A percentile compares a stretch with the other conserved stretches of the same genome.
These are phyloP conservation scores for Himalopsyche tibetana DNA, from an alignment of 2,888 invertebrate species.

Conservation along the genomic window DNA sequence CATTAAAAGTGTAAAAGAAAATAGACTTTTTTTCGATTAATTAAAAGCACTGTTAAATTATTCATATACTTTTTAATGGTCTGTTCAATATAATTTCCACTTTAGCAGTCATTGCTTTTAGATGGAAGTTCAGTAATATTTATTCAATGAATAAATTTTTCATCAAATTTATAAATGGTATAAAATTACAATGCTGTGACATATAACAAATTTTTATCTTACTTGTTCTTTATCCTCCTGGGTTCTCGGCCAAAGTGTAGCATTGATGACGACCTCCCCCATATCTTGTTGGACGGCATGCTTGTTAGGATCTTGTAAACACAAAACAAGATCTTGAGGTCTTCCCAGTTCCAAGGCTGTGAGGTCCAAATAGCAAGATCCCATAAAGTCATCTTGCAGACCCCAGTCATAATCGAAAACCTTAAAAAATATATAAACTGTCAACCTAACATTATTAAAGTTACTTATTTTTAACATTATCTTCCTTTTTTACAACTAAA, in stretches of 20 bases:
- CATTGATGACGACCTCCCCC: conserved; percentile 90
- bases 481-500: neutral
- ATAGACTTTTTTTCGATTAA: no score
- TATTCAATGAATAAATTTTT: no score
- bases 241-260: conserved; percentile 93
- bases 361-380: conserved; percentile 90
- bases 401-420: conserved; percentile 99
- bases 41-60: no score
- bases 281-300: conserved; percentile 79
- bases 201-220: conserved; percentile 66
- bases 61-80: no score
- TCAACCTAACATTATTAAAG: neutral
- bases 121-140: no score
- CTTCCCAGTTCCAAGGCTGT: conserved; percentile 88
- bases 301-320: conserved; percentile 86
- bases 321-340: conserved; percentile 85
- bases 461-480: no score
- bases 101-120: no score
- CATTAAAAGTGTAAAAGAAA: no score
- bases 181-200: no score
- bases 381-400: conserved; percentile 98
- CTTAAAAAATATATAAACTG: conserved; percentile 71
- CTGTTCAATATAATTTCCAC: no score
- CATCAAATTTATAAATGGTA: no score
- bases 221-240: conserved; percentile 98